phyloP scores from a whole-genome alignment of 2,113 vertebrate species.

The Phalacrocorax pelagicus region DNA sequence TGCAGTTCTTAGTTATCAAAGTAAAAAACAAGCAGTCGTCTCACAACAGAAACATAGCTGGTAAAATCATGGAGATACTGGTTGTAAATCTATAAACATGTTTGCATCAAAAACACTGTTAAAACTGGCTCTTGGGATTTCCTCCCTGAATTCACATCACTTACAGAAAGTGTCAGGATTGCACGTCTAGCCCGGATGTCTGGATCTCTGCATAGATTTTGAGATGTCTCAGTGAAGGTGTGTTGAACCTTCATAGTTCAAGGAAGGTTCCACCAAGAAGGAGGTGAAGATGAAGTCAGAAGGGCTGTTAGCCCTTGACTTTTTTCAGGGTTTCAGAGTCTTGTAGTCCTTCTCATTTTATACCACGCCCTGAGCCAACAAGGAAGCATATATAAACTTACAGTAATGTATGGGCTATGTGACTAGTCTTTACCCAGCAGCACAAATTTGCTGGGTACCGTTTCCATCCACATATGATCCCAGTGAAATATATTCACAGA shows the following conservation, averaged over 20 bases:
- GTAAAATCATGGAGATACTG: background rate
- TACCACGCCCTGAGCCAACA: background rate
- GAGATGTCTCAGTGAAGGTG: background rate
- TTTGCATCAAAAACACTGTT: background rate
- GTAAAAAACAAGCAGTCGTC: background rate
- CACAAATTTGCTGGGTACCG: background rate
- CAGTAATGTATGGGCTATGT: rapidly evolving
- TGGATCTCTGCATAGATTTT: background rate
- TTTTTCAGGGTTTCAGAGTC: background rate
- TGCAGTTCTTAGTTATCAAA: background rate
- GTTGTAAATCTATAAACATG: background rate
- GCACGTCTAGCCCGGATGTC: background rate
- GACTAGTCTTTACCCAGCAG: background rate
- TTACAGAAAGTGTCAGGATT: background rate
- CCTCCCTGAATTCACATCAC: background rate
- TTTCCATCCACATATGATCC: background rate
- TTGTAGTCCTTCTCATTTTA: background rate
- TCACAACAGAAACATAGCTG: background rate
- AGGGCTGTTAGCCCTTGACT: background rate
- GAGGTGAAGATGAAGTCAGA: background rate
- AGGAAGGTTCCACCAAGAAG: no score
- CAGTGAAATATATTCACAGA: background rate
- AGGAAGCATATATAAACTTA: no score
- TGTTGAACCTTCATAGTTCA: no score
- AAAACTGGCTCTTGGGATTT: background rate